Base-by-base conservation (phyloP, 1,140 invertebrate species). In the Berghia stephanieae region DNA sequence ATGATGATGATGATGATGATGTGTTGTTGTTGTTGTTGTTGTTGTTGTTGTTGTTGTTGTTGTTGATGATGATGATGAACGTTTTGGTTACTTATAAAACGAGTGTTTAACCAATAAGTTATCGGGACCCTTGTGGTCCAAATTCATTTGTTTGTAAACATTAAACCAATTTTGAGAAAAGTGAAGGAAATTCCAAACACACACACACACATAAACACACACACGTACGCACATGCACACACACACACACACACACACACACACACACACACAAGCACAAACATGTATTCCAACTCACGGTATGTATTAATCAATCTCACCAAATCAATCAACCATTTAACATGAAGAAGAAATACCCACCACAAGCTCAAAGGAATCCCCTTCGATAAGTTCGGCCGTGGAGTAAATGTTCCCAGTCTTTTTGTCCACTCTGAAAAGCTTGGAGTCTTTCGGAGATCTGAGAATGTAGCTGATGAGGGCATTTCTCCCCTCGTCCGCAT, bases 391-490 rank as follows among this genome's bases (percentile, higher is more conserved):
- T 63, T 91, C 91, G 71, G 92, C 91, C 52, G 92, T 79, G 31
- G 83, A 83, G 86, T 93, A 95, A 27, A 96, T 93, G 83, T 94
- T 92, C 16, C 95, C 95, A 0, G 94, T 95, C n/a, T 91, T 90
- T 0, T 92, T 92, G 88, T 96, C 92, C 80, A 96, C 94, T 76
- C 92, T 92, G 87, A 96, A 96, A n/a, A n/a, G n/a, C 52, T 82
- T 72, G 3, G 84, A 92, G 43, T 82, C 49, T 40, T 92, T 92
- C 83, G 93, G 93, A 70, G 92, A 93, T 75, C 93, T 92, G n/a
- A 96, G 93, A 77, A 92, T 93, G 90, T 96, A 96, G 40, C 92
- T 92, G 73, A 98, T 92, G 71, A 93, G 92, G 43, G 94, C 95
- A 78, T 89, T 89, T 4, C 66, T 46, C 0, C 87, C 88, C 13